phyloP scores from a whole-genome alignment of 1,140 invertebrate genomes.

The Drosophila truncata region DNA sequence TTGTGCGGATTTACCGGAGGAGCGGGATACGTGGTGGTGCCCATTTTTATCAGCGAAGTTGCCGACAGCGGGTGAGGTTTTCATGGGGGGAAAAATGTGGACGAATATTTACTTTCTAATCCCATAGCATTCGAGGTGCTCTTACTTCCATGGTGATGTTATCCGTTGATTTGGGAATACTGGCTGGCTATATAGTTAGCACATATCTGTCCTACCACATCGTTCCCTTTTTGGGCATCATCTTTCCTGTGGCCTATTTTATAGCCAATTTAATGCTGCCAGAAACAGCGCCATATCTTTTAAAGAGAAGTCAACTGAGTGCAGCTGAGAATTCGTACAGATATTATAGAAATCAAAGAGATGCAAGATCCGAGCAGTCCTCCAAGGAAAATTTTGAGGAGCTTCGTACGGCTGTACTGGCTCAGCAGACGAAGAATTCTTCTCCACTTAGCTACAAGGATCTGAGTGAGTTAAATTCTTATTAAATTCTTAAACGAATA shows the following conservation, averaged over 20 bases:
- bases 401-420: slow-evolving; percentile 41
- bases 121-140: slow-evolving; percentile 89
- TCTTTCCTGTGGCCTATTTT: slow-evolving; percentile 89
- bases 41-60: slow-evolving; percentile 85
- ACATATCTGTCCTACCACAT: slow-evolving; percentile 88
- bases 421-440: slow-evolving; percentile 33
- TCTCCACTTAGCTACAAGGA: slow-evolving; percentile 54
- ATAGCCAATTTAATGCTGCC: slow-evolving; percentile 90
- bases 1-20: slow-evolving; percentile 85
- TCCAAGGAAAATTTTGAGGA: slow-evolving; percentile 49
- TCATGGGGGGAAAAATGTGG: fast-evolving
- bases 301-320: slow-evolving; percentile 87
- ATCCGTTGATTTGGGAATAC: slow-evolving; percentile 92
- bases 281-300: slow-evolving; percentile 92
- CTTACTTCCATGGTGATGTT: slow-evolving; percentile 94
- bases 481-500: no score
- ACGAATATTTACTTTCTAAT: background rate
- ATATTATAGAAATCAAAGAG: slow-evolving; percentile 64
- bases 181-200: slow-evolving; percentile 91
- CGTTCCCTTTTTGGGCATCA: slow-evolving; percentile 89
- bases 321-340: slow-evolving; percentile 89
- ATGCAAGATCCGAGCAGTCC: background rate
- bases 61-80: slow-evolving; percentile 66
- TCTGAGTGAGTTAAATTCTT: slow-evolving; percentile 50
- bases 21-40: slow-evolving; percentile 82